Conservation (phyloP, 2,113 vertebrate genomes). For the Castor canadensis region DNA sequence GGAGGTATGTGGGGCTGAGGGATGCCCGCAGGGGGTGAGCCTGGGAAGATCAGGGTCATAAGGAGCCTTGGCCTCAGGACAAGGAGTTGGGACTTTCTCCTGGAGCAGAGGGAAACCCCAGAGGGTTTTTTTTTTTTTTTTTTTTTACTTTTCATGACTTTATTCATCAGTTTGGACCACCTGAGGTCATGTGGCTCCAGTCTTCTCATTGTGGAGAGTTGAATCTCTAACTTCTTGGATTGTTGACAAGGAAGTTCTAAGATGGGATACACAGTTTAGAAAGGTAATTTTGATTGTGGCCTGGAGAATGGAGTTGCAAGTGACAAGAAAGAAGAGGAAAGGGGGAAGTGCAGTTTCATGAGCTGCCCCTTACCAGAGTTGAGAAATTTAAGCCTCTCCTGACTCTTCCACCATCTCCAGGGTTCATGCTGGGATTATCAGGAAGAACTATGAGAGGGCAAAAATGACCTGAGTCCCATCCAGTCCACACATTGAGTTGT, state of each 20-base stretch:
- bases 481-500: neutral
- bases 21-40: neutral
- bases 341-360: neutral
- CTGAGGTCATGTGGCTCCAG: no score
- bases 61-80: neutral
- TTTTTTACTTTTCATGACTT: no score
- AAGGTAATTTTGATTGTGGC: neutral
- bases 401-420: neutral
- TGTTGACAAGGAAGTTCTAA: neutral
- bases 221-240: no score
- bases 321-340: neutral
- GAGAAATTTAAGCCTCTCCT: neutral
- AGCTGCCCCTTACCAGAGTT: neutral
- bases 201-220: no score
- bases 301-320: neutral
- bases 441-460: neutral
- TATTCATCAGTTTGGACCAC: no score
- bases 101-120: neutral
- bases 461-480: neutral
- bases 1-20: neutral
- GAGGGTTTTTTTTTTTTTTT: no score
- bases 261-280: neutral
- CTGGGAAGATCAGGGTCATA: neutral
- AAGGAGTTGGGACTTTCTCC: neutral
- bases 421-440: neutral